Conservation (phyloP, 2,888 invertebrate species). For the Leptopilina myrica region DNA sequence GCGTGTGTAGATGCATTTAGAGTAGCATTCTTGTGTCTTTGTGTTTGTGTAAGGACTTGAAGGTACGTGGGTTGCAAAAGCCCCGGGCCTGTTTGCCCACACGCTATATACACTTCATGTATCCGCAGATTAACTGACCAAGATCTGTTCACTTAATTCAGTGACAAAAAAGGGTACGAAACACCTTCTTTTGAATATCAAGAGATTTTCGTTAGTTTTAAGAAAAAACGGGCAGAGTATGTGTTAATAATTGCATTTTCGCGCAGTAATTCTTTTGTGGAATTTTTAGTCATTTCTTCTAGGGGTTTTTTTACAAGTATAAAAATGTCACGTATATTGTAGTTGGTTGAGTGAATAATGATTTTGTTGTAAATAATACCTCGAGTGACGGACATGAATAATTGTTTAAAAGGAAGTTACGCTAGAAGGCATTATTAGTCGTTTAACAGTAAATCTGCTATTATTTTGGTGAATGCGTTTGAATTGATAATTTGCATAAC, state of each 20-base stretch:
- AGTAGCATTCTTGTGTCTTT: constrained; percentile 22
- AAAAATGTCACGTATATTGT: no score
- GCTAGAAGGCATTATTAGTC: not conserved
- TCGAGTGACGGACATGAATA: not conserved
- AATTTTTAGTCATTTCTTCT: no score
- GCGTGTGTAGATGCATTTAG: constrained; percentile 23
- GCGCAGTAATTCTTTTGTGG: no score
- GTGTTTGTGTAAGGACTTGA: constrained; percentile 38
- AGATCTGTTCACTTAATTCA: constrained; percentile 36
- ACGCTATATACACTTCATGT: constrained; percentile 60
- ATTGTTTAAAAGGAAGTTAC: not conserved
- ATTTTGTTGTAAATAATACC: not conserved
- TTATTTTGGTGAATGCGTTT: constrained; percentile 54
- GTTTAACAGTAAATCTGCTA: constrained; percentile 25
- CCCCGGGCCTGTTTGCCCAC: constrained; percentile 71
- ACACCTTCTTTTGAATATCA: not conserved
- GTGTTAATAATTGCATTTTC: no score
- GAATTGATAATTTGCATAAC: constrained; percentile 61
- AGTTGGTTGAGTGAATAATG: no score
- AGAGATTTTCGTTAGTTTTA: no score
- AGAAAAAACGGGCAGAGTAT: no score
- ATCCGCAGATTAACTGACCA: constrained; percentile 27
- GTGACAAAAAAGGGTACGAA: constrained; percentile 10
- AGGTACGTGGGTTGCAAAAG: constrained; percentile 66
- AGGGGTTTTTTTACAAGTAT: no score